phyloP scores from a whole-genome alignment of 2,797 vertebrate genomes.

The Liparis tanakae region DNA sequence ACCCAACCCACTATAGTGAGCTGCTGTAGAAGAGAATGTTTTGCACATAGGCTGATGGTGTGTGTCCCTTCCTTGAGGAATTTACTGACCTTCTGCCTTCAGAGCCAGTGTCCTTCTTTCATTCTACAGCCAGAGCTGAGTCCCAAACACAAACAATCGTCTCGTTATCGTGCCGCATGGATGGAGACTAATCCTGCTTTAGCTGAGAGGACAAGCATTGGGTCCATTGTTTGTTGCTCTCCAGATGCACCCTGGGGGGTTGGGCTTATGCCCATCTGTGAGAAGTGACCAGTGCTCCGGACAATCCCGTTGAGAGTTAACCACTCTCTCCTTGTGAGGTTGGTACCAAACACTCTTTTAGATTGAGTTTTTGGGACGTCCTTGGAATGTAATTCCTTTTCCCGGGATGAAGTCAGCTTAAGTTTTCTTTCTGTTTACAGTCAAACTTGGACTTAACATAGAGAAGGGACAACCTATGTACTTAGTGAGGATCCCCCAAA shows the following conservation, averaged over 20 bases:
- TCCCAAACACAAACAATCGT: constrained; percentile 36
- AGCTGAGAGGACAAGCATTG: constrained; percentile 40
- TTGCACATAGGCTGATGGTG: neutral
- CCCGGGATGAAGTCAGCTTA: constrained; percentile 14
- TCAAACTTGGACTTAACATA: neutral
- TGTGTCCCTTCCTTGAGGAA: constrained; percentile 6
- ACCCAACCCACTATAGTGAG: neutral
- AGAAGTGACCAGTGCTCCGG: constrained; percentile 24
- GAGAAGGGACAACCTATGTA: neutral
- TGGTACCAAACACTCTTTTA: constrained; percentile 1
- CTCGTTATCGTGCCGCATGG: constrained; percentile 31
- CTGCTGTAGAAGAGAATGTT: neutral
- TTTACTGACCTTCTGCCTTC: constrained; percentile 19
- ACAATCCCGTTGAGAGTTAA: constrained; percentile 20
- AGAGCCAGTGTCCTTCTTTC: constrained; percentile 21
- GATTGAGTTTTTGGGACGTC: constrained; percentile 1
- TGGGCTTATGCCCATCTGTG: constrained; percentile 12
- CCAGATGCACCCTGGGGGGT: constrained; percentile 24
- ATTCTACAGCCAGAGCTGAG: constrained; percentile 19
- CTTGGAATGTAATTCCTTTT: constrained; percentile 24
- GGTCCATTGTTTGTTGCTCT: constrained; percentile 47
- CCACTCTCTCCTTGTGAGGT: neutral
- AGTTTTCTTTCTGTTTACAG: neutral
- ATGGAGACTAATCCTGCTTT: constrained; percentile 50
- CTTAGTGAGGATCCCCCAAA: neutral